Evolutionary conservation across 2,797 vertebrate species (phyloP), one percentile per base, ranked within the genome.

Genomic region (Bradypodion ventrale): DNA sequence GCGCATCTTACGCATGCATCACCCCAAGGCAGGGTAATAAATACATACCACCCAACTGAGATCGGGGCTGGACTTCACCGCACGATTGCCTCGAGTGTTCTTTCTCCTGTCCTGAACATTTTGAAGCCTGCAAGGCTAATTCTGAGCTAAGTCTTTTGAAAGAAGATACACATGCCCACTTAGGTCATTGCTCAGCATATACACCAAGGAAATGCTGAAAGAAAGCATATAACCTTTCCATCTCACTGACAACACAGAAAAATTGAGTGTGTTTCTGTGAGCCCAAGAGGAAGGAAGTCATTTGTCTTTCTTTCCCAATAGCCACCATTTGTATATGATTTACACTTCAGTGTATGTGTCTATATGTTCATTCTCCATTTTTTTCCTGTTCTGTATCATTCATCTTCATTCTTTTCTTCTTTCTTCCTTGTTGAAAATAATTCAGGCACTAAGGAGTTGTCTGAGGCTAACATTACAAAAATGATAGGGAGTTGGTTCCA

Each of bases 401-500:
- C 35, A 40, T 82, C 65, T 23, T 75, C 68, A 75, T 40, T 9
- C 78, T 32, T 25, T 88, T 80, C 63, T 70, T 85, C 72, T 75
- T 87, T 88, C 83, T 68, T 70, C 85, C 72, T 76, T 87, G 40
- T 85, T 73, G 75, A 42, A 70, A 70, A 56, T 13, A 72, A 44
- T 15, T 19, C 37, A 19, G 60, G 37, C 32, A 52, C 19, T 25
- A 65, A 44, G 19, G 59, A 87, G 78, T 87, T 84, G 6, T 83
- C 81, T 66, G 73, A 2, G 12, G 75, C 69, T 87, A 56, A 19
- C 37, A 70, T 83, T 37, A 70, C 84, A 59, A 32, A 79, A 56
- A 13, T 86, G 59, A 75, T 88, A 84, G 75, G 44, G 76, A 91
- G 89, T 85, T 23, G 25, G 49, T 91, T 93, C 21, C 13, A 23